Conservation (phyloP, 2,113 vertebrate species). For the Spizaetus ornatus region DNA sequence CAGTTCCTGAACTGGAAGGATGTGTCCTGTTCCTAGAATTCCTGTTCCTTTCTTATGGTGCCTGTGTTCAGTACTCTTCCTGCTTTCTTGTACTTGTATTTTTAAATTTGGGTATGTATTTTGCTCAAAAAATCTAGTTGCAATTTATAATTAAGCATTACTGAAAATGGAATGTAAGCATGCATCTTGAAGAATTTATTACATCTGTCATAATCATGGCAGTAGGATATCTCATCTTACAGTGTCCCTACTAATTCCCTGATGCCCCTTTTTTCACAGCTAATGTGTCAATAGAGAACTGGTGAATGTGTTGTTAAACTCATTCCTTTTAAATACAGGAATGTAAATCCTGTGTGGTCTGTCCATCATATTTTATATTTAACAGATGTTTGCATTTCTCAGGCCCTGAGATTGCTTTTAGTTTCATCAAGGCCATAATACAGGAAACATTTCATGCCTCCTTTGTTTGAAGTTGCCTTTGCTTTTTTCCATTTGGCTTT, state of each 20-base stretch:
- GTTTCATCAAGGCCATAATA: background rate
- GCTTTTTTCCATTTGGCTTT: background rate
- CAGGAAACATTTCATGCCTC: background rate
- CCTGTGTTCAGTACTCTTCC: background rate
- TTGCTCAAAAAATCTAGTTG: background rate
- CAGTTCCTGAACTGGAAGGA: background rate
- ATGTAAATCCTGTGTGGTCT: background rate
- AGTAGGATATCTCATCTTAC: background rate
- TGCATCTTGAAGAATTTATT: background rate
- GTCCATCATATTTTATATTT: background rate
- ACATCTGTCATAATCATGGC: background rate
- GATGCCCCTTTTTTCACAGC: background rate
- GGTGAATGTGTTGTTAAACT: background rate
- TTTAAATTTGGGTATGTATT: background rate
- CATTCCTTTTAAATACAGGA: background rate
- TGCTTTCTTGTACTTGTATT: background rate
- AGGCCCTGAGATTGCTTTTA: background rate
- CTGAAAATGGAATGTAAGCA: background rate
- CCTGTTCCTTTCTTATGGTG: background rate
- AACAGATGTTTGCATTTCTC: background rate
- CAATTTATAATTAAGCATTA: background rate
- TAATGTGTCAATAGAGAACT: background rate
- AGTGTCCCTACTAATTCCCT: background rate
- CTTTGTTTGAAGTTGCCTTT: background rate
- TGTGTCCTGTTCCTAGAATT: background rate